Evolutionary conservation across 1,140 invertebrate species (phyloP).

Genomic region (Zaprionus gabonicus): DNA sequence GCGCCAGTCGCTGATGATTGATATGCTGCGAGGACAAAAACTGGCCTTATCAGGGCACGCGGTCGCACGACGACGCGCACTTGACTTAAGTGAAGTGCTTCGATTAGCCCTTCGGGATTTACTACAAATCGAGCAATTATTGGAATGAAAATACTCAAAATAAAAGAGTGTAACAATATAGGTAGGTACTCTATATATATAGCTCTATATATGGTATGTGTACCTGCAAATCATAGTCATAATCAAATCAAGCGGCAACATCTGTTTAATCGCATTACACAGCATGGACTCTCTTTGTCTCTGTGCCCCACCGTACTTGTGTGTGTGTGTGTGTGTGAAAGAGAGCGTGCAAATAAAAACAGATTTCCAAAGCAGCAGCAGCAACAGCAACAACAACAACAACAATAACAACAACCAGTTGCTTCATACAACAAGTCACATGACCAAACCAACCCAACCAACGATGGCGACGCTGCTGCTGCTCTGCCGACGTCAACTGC

Average conservation of each 20-base stretch:
- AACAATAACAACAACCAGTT: conserved; percentile 73
- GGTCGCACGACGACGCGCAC: conserved; percentile 26
- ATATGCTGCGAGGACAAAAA: conserved; percentile 44
- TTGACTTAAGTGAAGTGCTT: conserved; percentile 58
- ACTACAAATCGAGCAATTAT: conserved; percentile 30
- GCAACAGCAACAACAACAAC: conserved; percentile 25
- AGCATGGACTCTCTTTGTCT: conserved; percentile 29
- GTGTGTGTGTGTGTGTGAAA: conserved; percentile 57
- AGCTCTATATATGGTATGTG: conserved; percentile 12
- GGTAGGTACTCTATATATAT: conserved; percentile 13
- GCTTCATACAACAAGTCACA: conserved; percentile 81
- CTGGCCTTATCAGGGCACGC: conserved; percentile 49
- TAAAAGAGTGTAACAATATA: conserved; percentile 17
- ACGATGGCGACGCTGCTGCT: conserved; percentile 43
- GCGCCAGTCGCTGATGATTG: conserved; percentile 53
- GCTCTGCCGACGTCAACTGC: conserved; percentile 17
- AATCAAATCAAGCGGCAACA: conserved; percentile 66
- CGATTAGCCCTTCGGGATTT: conserved; percentile 65
- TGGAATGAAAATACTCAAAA: not conserved
- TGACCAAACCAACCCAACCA: conserved; percentile 75
- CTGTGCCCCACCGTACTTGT: conserved; percentile 13
- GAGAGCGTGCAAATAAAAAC: conserved; percentile 81
- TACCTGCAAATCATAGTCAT: conserved; percentile 37
- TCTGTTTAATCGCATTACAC: conserved; percentile 73
- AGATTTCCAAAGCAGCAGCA: conserved; percentile 72